A percentile compares a stretch with the other conserved stretches of the same genome.
Conservation (phyloP, 2,888 invertebrate genomes). For the Augiades crinisus region DNA sequence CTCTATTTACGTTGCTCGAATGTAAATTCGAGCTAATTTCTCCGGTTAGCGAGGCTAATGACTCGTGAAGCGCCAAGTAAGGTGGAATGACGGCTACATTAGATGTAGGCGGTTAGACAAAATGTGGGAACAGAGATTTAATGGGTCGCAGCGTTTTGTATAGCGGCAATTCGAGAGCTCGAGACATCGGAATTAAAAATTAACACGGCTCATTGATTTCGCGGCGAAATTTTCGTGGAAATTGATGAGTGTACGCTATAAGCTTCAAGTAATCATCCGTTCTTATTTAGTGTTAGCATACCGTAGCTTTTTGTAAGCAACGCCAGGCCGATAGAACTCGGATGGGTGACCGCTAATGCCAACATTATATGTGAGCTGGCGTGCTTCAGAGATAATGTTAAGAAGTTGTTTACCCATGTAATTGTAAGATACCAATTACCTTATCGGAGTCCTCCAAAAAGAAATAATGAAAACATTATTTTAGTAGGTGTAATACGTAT, state of each 20-base stretch:
- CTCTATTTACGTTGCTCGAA: constrained; percentile 26
- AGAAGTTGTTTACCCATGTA: no score
- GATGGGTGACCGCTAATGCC: no score
- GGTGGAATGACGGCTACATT: constrained; percentile 41
- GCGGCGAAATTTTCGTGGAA: constrained; percentile 3
- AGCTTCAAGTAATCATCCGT: neutral
- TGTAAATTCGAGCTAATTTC: constrained; percentile 46
- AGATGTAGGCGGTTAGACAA: constrained; percentile 43
- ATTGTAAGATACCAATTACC: no score
- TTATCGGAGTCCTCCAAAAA: no score
- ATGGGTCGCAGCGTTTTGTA: constrained; percentile 15
- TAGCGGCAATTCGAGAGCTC: neutral
- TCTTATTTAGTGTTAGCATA: neutral
- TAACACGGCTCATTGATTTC: neutral
- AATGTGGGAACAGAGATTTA: constrained; percentile 41
- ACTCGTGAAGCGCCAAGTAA: constrained; percentile 51
- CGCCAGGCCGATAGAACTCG: no score
- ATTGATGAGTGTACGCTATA: neutral
- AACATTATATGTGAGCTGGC: no score
- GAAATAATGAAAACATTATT: no score
- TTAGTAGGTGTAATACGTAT: no score
- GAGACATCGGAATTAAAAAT: constrained; percentile 5
- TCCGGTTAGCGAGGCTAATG: constrained; percentile 52
- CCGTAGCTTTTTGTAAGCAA: neutral
- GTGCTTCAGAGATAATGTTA: no score